Base-by-base conservation (phyloP, 37 sponge, comb jelly and placozoan species). In the Hexactinellida sp. region DNA sequence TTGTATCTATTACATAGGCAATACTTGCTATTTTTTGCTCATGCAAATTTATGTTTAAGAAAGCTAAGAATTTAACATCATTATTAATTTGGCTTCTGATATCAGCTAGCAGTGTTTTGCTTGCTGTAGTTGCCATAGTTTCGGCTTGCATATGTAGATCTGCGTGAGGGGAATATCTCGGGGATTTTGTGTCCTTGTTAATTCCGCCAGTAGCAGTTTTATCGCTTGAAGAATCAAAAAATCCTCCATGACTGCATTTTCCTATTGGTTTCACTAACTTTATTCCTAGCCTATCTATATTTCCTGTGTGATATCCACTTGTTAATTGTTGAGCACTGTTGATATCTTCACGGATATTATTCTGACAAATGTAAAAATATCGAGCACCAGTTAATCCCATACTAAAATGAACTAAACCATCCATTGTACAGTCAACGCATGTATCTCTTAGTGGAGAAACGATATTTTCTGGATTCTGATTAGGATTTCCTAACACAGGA, bases 1-100 rank as follows among this genome's bases (percentile, higher is more conserved):
- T 89, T 36, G 89, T 89, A 38, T 89, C 89, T 82, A 89, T 89
- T 0, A 89, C 89, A 86, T 85, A 89, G 10, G 89, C 86, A 1
- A 89, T 86, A 38, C 84, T 87, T 28, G 85, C 39, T 7, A 63
- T 63, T 23, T 63, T 10, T 32, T 63, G 76, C 34, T 63, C 13
- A 63, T 21, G 19, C 34, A 63, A 63, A n/a, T 63, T 28, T 25
- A 83, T 83, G 23, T 37, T 37, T 36, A 83, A 23, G 39, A 38
- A 83, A 24, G 19, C 7, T 83, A 13, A 37, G 52, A 88, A 88
- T 24, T 37, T 24, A 28, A 38, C 1, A 55, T 88, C 88, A 54
- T 84, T 36, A 21, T 84, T 54, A 1, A 88, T 71, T 36, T 88
- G 71, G 0, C 0, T 24, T 3, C 88, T 47, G 0, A 88, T 16